Base-by-base conservation (phyloP, 2,797 vertebrate species). In the Dermochelys coriacea region DNA sequence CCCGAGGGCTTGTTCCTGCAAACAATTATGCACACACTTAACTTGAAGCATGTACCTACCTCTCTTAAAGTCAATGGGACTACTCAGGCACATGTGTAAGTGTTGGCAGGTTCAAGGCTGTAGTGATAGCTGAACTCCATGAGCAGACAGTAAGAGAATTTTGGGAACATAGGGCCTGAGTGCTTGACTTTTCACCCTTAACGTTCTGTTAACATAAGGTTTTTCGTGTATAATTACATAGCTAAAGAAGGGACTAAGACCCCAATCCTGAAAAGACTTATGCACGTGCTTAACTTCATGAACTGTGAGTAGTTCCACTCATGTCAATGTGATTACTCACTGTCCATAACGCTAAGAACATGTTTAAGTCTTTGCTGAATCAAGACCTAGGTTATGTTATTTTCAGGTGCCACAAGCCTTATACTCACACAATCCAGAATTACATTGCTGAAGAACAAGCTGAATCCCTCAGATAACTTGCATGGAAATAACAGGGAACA, bases 1-100 rank as follows among this genome's bases (percentile, higher is more conserved):
- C 25, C 54, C 6, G 0, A 2, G 74, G 52, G 57, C 82, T 29
- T 0, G 1, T 37, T 85, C 59, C 52, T 18, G 12, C 61, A 45
- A 50, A 64, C 47, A 5, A 29, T 27, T 16, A 57, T 55, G 52
- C 37, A n/a, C 34, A 79, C n/a, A 57, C 0, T 1, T 18, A 18
- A 31, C 16, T 41, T 34, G 37, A 27, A 47, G 49, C 61, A 55
- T 9, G 37, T 75, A 75, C 25, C 41, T 18, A 31, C 25, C 25
- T 47, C 27, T 10, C 27, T 29, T 77, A 77, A 77, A 15, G 27
- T 47, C 45, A 75, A 29, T 31, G 41, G 45, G 74, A 31, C 27
- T 47, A 77, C 14, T 31, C 27, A 49, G 74, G 27, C 29, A 31
- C 45, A 18, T 27, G 27, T 49, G 27, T 77, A 47, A 15, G 6